Percentiles rank a stretch among this genome's conserved stretches.
Evolutionary conservation across 2,888 invertebrate species (phyloP).

Genomic region (Deilephila porcellus): DNA sequence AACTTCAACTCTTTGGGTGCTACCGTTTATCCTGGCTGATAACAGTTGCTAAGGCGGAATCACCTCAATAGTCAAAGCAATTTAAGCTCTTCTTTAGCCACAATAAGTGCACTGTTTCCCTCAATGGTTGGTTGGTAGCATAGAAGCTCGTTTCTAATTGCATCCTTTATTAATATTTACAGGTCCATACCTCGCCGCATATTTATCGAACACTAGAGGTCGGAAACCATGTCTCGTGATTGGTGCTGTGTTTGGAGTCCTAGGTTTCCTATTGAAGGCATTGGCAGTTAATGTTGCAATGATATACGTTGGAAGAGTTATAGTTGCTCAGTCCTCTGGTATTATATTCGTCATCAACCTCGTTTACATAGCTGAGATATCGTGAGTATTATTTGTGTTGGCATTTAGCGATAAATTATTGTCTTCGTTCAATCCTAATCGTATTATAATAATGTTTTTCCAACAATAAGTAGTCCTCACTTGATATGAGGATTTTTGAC

Average conservation of each 20-base stretch:
- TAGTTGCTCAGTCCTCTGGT: not conserved
- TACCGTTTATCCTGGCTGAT: not conserved
- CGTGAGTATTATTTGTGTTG: not conserved
- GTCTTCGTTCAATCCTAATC: too few relatives aligned
- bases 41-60: too few relatives aligned
- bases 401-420: too few relatives aligned
- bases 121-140: too few relatives aligned
- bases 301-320: not conserved
- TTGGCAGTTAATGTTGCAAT: not conserved
- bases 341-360: constrained; percentile 4
- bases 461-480: too few relatives aligned
- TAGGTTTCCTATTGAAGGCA: not conserved
- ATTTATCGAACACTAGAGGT: not conserved
- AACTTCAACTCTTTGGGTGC: too few relatives aligned
- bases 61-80: too few relatives aligned
- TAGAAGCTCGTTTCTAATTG: too few relatives aligned
- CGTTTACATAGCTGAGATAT: not conserved
- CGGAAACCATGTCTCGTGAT: not conserved
- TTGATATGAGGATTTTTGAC: too few relatives aligned
- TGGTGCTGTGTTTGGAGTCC: not conserved
- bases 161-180: too few relatives aligned
- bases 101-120: not conserved
- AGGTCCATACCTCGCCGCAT: not conserved
- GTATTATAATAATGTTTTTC: too few relatives aligned
- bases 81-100: not conserved